phyloP scores from a whole-genome alignment of 35 echinoderm and acorn worm species.

The Hemicentrotus pulcherrimus region DNA sequence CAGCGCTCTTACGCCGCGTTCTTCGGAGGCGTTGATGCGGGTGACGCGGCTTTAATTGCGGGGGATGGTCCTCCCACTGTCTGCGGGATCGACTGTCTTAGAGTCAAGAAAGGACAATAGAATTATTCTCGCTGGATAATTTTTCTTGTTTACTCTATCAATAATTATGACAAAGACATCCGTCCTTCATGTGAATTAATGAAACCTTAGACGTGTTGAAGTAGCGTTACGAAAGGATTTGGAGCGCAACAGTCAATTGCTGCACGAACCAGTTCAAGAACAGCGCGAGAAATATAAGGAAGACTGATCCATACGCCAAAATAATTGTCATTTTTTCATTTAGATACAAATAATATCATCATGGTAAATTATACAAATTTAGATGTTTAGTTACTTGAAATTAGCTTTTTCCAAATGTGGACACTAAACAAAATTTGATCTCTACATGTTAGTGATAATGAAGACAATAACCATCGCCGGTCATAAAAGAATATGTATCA shows the following conservation, averaged over 20 bases:
- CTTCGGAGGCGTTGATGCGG: slow-evolving; percentile 29
- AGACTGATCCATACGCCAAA: too few species aligned
- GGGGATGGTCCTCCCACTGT: slow-evolving; percentile 9
- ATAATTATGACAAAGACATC: background rate
- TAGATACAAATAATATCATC: too few species aligned
- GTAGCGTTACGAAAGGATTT: background rate
- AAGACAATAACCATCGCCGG: too few species aligned
- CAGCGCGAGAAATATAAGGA: too few species aligned
- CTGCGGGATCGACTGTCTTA: background rate
- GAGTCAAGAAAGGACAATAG: background rate
- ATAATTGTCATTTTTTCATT: too few species aligned
- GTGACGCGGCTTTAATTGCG: slow-evolving; percentile 29
- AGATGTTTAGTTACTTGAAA: too few species aligned
- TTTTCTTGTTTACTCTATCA: background rate
- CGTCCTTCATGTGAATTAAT: background rate
- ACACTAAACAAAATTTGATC: too few species aligned
- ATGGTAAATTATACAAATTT: too few species aligned
- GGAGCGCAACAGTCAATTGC: background rate
- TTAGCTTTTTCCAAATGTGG: too few species aligned
- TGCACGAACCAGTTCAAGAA: background rate
- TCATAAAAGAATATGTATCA: too few species aligned
- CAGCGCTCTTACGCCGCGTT: background rate
- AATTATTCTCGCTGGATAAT: background rate
- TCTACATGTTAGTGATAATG: too few species aligned
- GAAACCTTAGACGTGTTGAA: background rate